Base-by-base conservation (phyloP, 2,113 vertebrate genomes). In the Typhlomys cinereus region DNA sequence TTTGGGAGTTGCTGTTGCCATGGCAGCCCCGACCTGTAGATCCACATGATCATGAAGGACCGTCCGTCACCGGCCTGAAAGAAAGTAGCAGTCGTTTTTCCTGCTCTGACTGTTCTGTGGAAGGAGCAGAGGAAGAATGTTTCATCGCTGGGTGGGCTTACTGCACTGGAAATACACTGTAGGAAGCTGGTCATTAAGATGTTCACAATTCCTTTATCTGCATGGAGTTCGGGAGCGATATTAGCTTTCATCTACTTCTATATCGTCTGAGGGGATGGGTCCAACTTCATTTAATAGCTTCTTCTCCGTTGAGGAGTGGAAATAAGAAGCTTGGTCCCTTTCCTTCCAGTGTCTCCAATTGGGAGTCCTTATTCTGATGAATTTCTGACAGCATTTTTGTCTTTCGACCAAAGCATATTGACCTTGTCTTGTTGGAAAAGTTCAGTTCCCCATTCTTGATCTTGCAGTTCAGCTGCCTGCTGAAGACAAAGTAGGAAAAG, bases 181-280 rank as follows among this genome's bases (percentile, higher is more conserved):
- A 99, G 98, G 98, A 99, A 99, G 98, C 99, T 99, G 97, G 99
- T 99, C 98, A 99, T 99, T 98, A 99, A 99, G 97, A 99, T 99
- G 99, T 99, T 99, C 98, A 99, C 99, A 97, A 99, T 99, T 98
- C 99, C 99, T 98, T 99, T 99, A 98, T 99, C 99, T 59, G 98
- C 98, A 98, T 99, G 99, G 94, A 99, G 99, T 98, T 99, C 99
- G 93, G 99, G 99, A 90, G 99, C 99, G 98, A 99, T 99, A 98
- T 99, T 99, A 98, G 99, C 99, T 98, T 99, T 99, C 97, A 99
- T 99, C 99, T 99, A 99, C 97, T 99, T 99, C 97, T 99, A 99
- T 98, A 99, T 99, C 96, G 99, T 98, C 98, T 99, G 99, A 96
- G 99, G 99, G 96, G 99, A 99, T 92, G 99, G 99, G 97, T 99